A percentile compares a stretch with the other conserved stretches of the same genome.
Evolutionary conservation across 2,888 invertebrate genomes (phyloP).

Genomic region (Amblyjoppa proteus): DNA sequence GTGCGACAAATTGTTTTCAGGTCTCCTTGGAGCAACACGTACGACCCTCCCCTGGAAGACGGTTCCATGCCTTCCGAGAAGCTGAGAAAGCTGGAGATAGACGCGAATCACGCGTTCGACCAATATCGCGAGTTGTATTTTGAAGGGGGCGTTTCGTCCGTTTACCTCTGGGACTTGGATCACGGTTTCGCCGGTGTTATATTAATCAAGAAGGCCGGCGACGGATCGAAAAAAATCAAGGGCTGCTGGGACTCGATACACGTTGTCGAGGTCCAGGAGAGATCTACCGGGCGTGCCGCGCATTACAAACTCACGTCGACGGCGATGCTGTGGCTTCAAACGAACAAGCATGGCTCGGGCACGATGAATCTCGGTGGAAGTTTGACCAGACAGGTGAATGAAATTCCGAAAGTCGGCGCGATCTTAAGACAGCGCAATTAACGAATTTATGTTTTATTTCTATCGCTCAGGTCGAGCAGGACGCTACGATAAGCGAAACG

Average conservation of each 20-base stretch:
- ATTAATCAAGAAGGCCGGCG: conserved; percentile 99
- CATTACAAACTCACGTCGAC: conserved; percentile 99
- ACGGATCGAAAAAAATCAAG: conserved; percentile 99
- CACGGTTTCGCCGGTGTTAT: conserved; percentile 99
- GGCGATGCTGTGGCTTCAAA: conserved; percentile 99
- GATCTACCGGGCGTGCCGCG: conserved; percentile 96
- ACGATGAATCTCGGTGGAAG: conserved; percentile 99
- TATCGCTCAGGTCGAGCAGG: conserved; percentile 93
- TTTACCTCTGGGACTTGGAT: conserved; percentile 99
- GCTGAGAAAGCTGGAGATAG: conserved; percentile 97
- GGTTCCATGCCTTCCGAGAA: conserved; percentile 99
- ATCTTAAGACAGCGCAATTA: background rate
- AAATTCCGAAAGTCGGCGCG: background rate
- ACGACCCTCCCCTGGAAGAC: conserved; percentile 98
- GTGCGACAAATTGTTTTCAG: conserved; percentile 83
- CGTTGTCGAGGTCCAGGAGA: conserved; percentile 99
- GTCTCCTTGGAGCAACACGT: conserved; percentile 99
- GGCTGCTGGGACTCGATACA: conserved; percentile 99
- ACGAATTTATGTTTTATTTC: background rate
- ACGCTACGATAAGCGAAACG: conserved; percentile 95
- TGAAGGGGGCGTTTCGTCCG: conserved; percentile 99
- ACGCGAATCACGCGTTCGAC: conserved; percentile 99
- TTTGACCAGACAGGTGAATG: conserved; percentile 95
- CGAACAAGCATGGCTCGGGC: conserved; percentile 97
- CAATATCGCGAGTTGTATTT: conserved; percentile 99